Evolutionary conservation across 2,888 invertebrate genomes (phyloP).

Genomic region (Eilema caniola): DNA sequence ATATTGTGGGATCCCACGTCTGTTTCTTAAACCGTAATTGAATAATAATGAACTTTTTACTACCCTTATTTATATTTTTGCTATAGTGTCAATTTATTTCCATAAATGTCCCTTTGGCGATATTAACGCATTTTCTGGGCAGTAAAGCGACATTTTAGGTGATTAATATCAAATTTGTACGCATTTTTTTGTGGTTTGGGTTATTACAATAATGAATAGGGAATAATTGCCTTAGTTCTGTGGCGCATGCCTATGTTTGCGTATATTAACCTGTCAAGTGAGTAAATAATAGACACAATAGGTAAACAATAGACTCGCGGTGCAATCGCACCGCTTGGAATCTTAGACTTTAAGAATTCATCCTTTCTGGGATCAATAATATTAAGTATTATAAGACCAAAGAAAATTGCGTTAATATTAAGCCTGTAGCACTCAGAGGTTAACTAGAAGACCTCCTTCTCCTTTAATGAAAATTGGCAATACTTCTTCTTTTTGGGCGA

Average conservation of each 20-base stretch:
- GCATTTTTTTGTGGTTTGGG: too few relatives aligned
- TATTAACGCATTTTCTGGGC: slow-evolving; percentile 36
- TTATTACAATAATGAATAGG: not conserved
- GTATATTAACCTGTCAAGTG: too few relatives aligned
- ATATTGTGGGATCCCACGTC: not conserved
- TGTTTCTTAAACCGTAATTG: slow-evolving; percentile 18
- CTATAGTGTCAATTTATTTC: slow-evolving; percentile 32
- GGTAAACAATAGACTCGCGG: too few relatives aligned
- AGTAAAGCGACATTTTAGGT: slow-evolving; percentile 30
- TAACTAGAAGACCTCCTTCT: too few relatives aligned
- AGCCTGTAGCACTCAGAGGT: too few relatives aligned
- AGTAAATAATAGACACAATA: too few relatives aligned
- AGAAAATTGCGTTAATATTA: too few relatives aligned
- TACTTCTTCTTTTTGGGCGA: too few relatives aligned
- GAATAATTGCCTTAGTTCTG: not conserved
- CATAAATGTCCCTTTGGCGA: slow-evolving; percentile 40
- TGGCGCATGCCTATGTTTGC: not conserved
- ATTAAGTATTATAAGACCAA: not conserved
- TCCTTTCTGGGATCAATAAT: too few relatives aligned
- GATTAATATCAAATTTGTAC: slow-evolving; percentile 21
- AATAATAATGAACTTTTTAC: slow-evolving; percentile 14
- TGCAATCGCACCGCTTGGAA: too few relatives aligned
- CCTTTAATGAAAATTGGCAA: too few relatives aligned
- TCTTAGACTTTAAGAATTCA: too few relatives aligned
- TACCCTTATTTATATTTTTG: slow-evolving; percentile 11